phyloP scores from a whole-genome alignment of 2,113 vertebrate species.

The Corythaixoides concolor region DNA sequence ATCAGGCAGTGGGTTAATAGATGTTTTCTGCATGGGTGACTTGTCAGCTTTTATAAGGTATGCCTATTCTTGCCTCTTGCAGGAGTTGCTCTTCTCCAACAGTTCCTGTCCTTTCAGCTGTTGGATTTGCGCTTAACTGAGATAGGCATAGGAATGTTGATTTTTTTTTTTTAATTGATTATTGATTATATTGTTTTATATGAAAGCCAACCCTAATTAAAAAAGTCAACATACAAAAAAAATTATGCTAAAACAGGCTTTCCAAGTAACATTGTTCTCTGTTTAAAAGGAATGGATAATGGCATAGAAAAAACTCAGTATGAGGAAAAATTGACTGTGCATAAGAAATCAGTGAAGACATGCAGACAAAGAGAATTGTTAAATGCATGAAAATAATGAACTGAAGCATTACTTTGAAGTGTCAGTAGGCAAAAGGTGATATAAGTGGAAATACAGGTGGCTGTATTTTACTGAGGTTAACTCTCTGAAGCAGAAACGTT shows the following conservation, averaged over 20 bases:
- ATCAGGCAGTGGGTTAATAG: not conserved
- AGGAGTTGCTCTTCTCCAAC: not conserved
- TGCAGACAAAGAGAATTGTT: not conserved
- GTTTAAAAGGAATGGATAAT: not conserved
- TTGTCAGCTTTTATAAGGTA: not conserved
- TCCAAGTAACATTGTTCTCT: not conserved
- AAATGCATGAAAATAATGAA: not conserved
- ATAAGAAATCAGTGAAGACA: not conserved
- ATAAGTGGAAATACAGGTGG: not conserved
- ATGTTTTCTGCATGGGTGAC: not conserved
- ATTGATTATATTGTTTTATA: not conserved
- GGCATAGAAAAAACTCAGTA: not conserved
- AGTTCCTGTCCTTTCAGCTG: not conserved
- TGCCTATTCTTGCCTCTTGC: not conserved
- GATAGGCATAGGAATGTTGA: not conserved
- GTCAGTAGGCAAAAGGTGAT: not conserved
- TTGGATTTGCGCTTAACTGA: not conserved
- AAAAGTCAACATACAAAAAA: not conserved
- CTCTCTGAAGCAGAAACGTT: not conserved
- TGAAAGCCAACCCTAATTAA: not conserved
- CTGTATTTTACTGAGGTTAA: not conserved
- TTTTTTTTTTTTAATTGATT: not conserved
- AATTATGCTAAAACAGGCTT: not conserved
- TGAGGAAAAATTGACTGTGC: not conserved
- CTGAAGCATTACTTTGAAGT: not conserved